Evolutionary conservation across 2,888 invertebrate genomes (phyloP), one percentile per base, ranked within the genome.

Genomic region (Boloria euphrosyne): DNA sequence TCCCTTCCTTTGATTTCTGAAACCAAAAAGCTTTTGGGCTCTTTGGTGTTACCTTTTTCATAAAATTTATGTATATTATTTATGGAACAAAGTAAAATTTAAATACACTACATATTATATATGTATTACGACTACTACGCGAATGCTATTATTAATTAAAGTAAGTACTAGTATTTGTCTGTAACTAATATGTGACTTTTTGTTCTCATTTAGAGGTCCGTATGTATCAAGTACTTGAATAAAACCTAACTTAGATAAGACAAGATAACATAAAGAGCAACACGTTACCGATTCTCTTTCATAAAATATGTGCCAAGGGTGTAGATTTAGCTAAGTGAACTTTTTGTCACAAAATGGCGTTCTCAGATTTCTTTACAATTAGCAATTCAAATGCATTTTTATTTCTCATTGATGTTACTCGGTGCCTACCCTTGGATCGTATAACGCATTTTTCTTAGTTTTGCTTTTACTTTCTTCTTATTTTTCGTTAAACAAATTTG

Each of bases 351-450:
- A 66, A 72, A 74, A 72, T 68, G 69, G 71, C 68, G 62, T 66
- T 66, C 70, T 69, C 70, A 51, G 67, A 70, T 69, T 74, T 73
- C 74, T 75, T 70, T 74, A 66, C 76, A 82, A 84, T 84, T 83
- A 82, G 79, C 81, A 84, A 82, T 82, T 82, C 80, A 84, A 82
- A 84, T 83, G 77, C 74, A 75, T 73, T 72, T 74, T 70, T 74
- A 63, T 72, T 71, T 76, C 70, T 74, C 69, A 70, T 66, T 61
- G 63, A 50, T 51, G 51, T 51, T 52, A 44, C 22, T 22, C 44
- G 18, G 49, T 43, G 50, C 18, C 22, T 61, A 38, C 31, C 10
- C 10, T 44, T 46, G 58, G 47, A 27, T 27, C 47, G 22, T 10
- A 2, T 43, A 50, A 49, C 10, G 27, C 57, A 38, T 55, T 18